phyloP scores from a whole-genome alignment of 1,140 invertebrate species.

The Drosophila virilis region DNA sequence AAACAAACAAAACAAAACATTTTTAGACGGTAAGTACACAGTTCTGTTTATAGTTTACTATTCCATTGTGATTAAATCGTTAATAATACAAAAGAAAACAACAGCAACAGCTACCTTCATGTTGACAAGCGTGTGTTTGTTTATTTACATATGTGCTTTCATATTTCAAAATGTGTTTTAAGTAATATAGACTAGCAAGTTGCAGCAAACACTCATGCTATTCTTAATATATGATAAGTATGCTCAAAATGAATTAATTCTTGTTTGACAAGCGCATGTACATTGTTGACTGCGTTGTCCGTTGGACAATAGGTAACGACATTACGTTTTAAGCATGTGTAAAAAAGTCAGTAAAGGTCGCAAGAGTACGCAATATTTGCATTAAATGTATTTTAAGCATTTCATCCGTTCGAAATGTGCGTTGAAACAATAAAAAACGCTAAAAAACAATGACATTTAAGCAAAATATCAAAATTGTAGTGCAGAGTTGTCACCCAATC shows the following conservation, averaged over 20 bases:
- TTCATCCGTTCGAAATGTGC: neutral
- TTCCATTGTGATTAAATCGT: conserved; percentile 3
- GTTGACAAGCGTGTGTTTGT: conserved; percentile 50
- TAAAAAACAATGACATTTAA: conserved; percentile 50
- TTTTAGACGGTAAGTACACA: conserved; percentile 34
- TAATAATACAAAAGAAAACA: conserved; percentile 18
- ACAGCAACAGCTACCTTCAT: conserved; percentile 23
- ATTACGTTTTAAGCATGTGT: conserved; percentile 27
- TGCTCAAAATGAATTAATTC: conserved; percentile 14
- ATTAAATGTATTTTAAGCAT: neutral
- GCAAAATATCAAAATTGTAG: conserved; percentile 70
- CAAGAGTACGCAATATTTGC: neutral
- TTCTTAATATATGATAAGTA: neutral
- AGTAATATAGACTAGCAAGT: neutral
- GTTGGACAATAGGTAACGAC: conserved; percentile 67
- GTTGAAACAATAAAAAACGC: conserved; percentile 10
- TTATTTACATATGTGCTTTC: conserved; percentile 39
- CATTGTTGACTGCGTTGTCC: conserved; percentile 46
- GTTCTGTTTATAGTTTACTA: neutral
- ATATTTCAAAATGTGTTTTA: conserved; percentile 7
- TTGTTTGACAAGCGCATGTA: conserved; percentile 20
- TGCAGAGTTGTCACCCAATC: conserved; percentile 51
- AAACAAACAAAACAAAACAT: conserved; percentile 11
- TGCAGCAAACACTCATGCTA: neutral
- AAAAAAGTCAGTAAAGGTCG: neutral